Percentiles rank a stretch among this genome's conserved stretches.
phyloP scores from a whole-genome alignment of 1,140 invertebrate species.

The Piezodorus guildinii region DNA sequence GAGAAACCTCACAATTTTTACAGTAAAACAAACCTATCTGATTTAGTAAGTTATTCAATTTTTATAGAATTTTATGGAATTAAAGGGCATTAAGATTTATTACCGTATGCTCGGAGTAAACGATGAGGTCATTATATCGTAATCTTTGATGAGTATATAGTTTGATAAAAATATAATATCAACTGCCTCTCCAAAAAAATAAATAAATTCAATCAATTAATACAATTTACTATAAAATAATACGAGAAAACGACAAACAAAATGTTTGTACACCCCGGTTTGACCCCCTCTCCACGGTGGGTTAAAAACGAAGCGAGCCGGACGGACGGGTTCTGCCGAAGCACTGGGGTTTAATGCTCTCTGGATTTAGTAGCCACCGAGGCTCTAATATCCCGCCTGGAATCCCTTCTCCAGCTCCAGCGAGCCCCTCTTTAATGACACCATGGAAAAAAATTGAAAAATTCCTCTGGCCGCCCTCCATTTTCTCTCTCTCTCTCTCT shows the following conservation, averaged over 20 bases:
- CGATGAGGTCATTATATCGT: too few species aligned
- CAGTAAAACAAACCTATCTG: too few species aligned
- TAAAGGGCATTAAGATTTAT: too few species aligned
- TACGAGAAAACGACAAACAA: not conserved
- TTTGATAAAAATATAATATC: too few species aligned
- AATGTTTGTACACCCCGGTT: not conserved
- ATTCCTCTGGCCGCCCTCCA: not conserved
- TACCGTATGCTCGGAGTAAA: too few species aligned
- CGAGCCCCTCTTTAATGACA: constrained; percentile 4
- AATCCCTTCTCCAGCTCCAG: not conserved
- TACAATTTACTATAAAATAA: too few species aligned
- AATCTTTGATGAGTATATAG: too few species aligned
- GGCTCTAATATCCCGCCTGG: constrained; percentile 6
- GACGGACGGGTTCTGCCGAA: constrained; percentile 3
- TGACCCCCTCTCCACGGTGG: constrained; percentile 14
- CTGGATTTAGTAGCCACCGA: constrained; percentile 5
- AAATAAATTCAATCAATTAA: too few species aligned
- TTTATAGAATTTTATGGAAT: too few species aligned
- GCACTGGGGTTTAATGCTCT: constrained; percentile 2
- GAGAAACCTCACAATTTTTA: too few species aligned
- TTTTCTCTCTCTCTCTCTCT: not conserved
- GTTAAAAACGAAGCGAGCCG: constrained; percentile 9
- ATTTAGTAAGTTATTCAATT: too few species aligned
- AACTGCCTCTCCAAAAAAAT: too few species aligned
- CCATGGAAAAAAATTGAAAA: constrained; percentile 1